These are phyloP conservation scores for Pseudorhiza aurosa DNA, from an alignment of 30 jellyfish, hydroid and myxozoan species.

Conservation along the genomic window DNA sequence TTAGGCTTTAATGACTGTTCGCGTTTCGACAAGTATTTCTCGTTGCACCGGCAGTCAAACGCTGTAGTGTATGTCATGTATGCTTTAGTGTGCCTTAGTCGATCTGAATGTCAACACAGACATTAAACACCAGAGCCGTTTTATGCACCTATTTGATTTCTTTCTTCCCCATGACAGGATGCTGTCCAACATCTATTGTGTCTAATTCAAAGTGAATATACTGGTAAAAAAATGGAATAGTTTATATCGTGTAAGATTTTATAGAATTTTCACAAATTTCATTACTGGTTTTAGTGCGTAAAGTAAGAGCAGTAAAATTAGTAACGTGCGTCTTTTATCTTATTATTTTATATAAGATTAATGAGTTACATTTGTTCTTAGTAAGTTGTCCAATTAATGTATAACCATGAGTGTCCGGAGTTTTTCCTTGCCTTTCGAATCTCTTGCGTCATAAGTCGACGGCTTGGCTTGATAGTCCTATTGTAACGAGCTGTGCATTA, in stretches of 20 bases:
- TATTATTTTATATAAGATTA: constrained; percentile 2
- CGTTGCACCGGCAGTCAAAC: too few species aligned
- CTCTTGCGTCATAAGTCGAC: too few species aligned
- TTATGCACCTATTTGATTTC: too few species aligned
- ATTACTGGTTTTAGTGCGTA: constrained; percentile 5
- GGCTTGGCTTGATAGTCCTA: too few species aligned
- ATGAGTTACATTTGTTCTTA: constrained; percentile 17
- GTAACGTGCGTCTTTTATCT: not conserved
- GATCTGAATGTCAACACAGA: too few species aligned
- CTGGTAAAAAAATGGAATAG: not conserved
- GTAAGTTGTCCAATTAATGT: not conserved
- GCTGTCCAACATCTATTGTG: not conserved
- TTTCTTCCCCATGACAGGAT: too few species aligned
- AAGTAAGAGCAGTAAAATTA: constrained; percentile 10
- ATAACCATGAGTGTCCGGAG: not conserved
- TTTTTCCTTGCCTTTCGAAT: too few species aligned
- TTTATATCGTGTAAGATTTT: not conserved
- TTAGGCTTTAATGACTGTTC: too few species aligned
- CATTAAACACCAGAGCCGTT: too few species aligned
- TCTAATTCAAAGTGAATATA: not conserved
- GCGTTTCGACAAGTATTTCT: too few species aligned
- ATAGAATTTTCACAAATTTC: not conserved
- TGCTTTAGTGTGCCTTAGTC: too few species aligned
- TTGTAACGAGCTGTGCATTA: too few species aligned
- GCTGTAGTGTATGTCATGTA: not conserved